A percentile compares a stretch with the other conserved stretches of the same genome.
Evolutionary conservation across 2,888 invertebrate species (phyloP).

Genomic region (Thalpophila matura): DNA sequence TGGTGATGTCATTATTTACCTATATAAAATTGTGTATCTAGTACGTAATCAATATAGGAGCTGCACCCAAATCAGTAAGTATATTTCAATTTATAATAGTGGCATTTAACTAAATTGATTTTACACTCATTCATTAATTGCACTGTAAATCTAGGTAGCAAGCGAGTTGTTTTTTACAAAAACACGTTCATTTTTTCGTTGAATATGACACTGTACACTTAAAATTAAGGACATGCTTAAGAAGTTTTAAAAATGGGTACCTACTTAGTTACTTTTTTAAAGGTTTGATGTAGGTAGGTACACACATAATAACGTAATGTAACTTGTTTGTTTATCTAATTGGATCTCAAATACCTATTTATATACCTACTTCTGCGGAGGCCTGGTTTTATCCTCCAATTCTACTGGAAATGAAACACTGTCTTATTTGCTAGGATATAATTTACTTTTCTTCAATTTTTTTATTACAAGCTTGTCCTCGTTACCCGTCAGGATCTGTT

Average conservation of each 20-base stretch:
- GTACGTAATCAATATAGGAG: constrained; percentile 31
- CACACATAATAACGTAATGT: constrained; percentile 31
- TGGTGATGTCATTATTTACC: constrained; percentile 30
- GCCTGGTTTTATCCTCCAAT: constrained; percentile 34
- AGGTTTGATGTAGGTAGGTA: constrained; percentile 32
- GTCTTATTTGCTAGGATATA: constrained; percentile 14
- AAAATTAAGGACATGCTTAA: constrained; percentile 28
- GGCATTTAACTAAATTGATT: constrained; percentile 28
- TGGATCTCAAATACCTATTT: constrained; percentile 26
- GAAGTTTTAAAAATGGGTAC: constrained; percentile 29
- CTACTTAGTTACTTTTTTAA: constrained; percentile 30
- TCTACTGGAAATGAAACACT: constrained; percentile 34
- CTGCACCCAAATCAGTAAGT: constrained; percentile 28
- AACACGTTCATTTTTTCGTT: constrained; percentile 28
- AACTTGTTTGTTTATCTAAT: constrained; percentile 23
- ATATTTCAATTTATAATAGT: constrained; percentile 28
- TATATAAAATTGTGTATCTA: constrained; percentile 26
- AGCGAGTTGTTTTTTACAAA: constrained; percentile 29
- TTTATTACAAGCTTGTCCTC: constrained; percentile 26
- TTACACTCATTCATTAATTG: constrained; percentile 30
- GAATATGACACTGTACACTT: constrained; percentile 28
- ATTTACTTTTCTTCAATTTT: constrained; percentile 24
- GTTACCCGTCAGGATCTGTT: constrained; percentile 26
- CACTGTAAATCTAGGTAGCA: constrained; percentile 26
- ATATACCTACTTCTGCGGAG: constrained; percentile 31